Evolutionary conservation across 2,113 vertebrate genomes (phyloP), one percentile per base, ranked within the genome.

Genomic region (Trinectes maculatus): DNA sequence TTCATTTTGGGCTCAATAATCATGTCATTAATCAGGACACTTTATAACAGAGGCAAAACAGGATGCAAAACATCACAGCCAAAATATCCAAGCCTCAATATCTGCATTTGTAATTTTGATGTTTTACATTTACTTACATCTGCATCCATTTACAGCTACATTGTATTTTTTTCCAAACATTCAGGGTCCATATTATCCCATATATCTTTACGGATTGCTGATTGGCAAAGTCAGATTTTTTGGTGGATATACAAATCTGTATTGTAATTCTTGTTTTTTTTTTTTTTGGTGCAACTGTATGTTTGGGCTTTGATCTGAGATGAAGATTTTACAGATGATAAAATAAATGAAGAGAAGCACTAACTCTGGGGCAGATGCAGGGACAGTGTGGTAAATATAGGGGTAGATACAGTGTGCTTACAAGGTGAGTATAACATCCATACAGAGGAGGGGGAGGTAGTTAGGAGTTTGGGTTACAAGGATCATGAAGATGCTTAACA

Each of bases 401-500:
- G 63, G 74, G 83, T 55, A 81, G 80, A 74, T 84, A 85, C 48
- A 59, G 79, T 83, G 80, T 86, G 74, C 71, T 86, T 84, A 79
- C 78, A 77, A 51, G 83, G 66, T 61, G 77, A 71, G 55, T 84
- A 83, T 71, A 77, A 72, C 75, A 76, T 80, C n/a, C 43, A 68
- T 80, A 77, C 71, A 88, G 74, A 74, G 68, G 73, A 69, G 86
- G 31, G n/a, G 89, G 87, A 84, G 87, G 87, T 91, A 90, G 87
- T 91, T 91, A 89, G 77, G 85, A 85, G 73, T 80, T 75, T 65
- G 77, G 87, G 86, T 80, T 86, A 89, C 86, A 89, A 86, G 83
- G 85, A 84, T 90, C 74, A 77, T 80, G 80, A 79, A 82, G 62
- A 77, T 79, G 64, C 74, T 87, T 86, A 28, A 86, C 81, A 91